A percentile compares a stretch with the other conserved stretches of the same genome.
These are phyloP conservation scores for Sigmodon hispidus DNA, from an alignment of 2,113 vertebrate species.

Conservation along the genomic window DNA sequence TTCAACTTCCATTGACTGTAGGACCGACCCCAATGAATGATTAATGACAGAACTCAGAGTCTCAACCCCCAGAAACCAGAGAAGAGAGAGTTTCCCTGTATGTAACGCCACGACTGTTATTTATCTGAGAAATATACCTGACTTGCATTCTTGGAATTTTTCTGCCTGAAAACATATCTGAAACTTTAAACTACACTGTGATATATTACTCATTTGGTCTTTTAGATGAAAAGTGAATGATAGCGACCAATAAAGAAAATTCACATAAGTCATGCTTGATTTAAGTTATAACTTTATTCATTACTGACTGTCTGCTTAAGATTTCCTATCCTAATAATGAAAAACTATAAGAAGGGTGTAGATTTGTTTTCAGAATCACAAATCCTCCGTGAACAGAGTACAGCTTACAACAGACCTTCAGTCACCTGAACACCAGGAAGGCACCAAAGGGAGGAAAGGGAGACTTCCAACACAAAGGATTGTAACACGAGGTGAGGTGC, in stretches of 20 bases:
- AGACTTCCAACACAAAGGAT: neutral
- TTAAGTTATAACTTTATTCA: neutral
- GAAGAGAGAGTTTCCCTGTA: conserved; percentile 48
- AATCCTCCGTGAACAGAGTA: neutral
- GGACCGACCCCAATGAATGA: conserved; percentile 73
- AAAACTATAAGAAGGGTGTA: conserved; percentile 15
- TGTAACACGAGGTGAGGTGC: neutral
- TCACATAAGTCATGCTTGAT: neutral
- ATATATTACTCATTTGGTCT: conserved; percentile 48
- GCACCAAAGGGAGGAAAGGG: neutral
- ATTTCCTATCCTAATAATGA: conserved; percentile 20
- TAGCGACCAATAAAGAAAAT: neutral
- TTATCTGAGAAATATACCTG: conserved; percentile 74
- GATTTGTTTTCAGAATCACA: conserved; percentile 16
- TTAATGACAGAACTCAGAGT: conserved; percentile 68
- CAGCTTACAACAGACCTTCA: neutral
- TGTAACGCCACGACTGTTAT: conserved; percentile 44
- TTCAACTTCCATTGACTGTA: conserved; percentile 44
- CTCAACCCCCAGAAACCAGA: conserved; percentile 74
- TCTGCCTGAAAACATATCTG: conserved; percentile 62
- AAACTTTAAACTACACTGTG: conserved; percentile 51
- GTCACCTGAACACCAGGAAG: neutral
- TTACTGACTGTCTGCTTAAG: conserved; percentile 17
- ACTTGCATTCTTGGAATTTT: conserved; percentile 73
- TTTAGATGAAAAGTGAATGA: conserved; percentile 51